These are phyloP conservation scores for Athalia circularis DNA, from an alignment of 2,888 invertebrate species.

Conservation along the genomic window DNA sequence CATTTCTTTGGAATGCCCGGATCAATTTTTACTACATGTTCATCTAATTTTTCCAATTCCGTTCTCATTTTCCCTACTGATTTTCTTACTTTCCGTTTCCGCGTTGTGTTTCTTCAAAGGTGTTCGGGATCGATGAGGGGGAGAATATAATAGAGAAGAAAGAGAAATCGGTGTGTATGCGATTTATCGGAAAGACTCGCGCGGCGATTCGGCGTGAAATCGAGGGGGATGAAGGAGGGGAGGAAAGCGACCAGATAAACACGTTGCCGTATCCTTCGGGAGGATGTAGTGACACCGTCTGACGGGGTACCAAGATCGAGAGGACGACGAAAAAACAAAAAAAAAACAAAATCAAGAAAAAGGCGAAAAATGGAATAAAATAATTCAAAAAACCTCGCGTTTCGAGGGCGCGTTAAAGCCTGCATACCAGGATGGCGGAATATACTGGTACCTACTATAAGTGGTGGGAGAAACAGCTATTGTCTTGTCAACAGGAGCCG, in stretches of 20 bases:
- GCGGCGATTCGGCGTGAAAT: no score
- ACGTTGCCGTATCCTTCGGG: background rate
- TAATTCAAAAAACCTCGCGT: constrained; percentile 49
- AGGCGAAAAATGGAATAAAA: background rate
- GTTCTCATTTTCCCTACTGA: no score
- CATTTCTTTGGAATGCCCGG: no score
- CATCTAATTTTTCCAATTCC: no score
- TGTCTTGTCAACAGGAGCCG: constrained; percentile 72
- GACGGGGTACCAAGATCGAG: constrained; percentile 24
- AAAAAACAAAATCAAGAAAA: background rate
- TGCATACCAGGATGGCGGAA: constrained; percentile 65
- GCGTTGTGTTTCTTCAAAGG: no score
- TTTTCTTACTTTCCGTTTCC: no score
- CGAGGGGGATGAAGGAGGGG: no score
- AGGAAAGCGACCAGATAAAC: constrained; percentile 17
- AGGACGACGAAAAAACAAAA: background rate
- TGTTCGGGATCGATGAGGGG: no score
- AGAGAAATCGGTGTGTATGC: no score
- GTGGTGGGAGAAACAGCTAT: constrained; percentile 70
- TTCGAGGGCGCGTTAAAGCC: constrained; percentile 50
- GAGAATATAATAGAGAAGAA: no score
- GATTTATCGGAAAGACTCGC: no score
- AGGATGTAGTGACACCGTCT: constrained; percentile 24
- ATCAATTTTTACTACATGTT: no score
- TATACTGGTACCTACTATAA: constrained; percentile 60